phyloP scores from a whole-genome alignment of 2,113 vertebrate species.

The Saccopteryx bilineata region DNA sequence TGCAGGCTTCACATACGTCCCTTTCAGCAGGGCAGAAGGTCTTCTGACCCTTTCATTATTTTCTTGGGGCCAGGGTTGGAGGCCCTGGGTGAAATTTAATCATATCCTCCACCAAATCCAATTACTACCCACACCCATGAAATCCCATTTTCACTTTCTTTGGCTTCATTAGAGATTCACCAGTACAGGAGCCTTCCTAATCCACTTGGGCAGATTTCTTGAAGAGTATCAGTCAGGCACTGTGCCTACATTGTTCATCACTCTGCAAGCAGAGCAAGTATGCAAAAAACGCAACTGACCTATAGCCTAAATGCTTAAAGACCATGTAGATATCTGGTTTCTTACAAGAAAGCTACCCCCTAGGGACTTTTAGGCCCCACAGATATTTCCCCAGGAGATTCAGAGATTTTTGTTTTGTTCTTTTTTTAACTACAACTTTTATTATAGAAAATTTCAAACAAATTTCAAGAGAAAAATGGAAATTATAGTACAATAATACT shows the following conservation, averaged over 20 bases:
- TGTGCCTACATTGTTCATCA: background rate
- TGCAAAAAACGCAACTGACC: constrained; percentile 23
- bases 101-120: constrained; percentile 75
- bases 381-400: background rate
- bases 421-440: constrained; percentile 19
- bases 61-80: constrained; percentile 62
- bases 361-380: background rate
- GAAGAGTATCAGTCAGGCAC: background rate
- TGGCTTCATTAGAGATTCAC: constrained; percentile 63
- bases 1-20: background rate
- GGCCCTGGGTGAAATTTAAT: constrained; percentile 77
- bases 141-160: constrained; percentile 75
- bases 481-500: background rate
- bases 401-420: background rate
- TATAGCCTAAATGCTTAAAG: background rate
- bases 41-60: constrained; percentile 62
- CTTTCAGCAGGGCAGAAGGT: constrained; percentile 33
- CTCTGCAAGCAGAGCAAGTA: background rate
- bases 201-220: constrained; percentile 60
- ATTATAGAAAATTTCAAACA: constrained; percentile 37
- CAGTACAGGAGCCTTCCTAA: constrained; percentile 20
- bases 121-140: constrained; percentile 68
- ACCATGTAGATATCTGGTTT: background rate
- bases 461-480: constrained; percentile 46
- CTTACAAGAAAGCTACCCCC: background rate